phyloP scores from a whole-genome alignment of 2,113 vertebrate species.

The Lucifuga dentata region DNA sequence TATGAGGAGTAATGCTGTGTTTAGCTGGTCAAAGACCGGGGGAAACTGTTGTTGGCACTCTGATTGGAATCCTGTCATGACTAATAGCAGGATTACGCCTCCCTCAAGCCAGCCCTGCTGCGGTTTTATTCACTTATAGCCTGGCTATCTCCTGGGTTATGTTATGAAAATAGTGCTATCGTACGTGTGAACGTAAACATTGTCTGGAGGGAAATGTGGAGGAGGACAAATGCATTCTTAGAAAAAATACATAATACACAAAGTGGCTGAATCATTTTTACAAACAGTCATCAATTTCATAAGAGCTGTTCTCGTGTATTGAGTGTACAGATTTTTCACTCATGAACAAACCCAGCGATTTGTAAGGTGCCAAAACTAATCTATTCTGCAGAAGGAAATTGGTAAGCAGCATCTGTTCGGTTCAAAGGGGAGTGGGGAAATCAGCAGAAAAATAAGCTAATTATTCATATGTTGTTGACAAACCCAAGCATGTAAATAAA shows the following conservation, averaged over 20 bases:
- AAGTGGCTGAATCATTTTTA: slow-evolving; percentile 31
- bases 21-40: slow-evolving; percentile 35
- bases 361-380: slow-evolving; percentile 68
- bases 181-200: slow-evolving; percentile 45
- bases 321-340: slow-evolving; percentile 45
- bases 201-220: slow-evolving; percentile 16
- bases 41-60: slow-evolving; percentile 23
- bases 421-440: slow-evolving; percentile 46
- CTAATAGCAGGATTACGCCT: slow-evolving; percentile 63
- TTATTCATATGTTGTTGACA: slow-evolving; percentile 38
- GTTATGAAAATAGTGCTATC: slow-evolving; percentile 14
- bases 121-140: slow-evolving; percentile 52
- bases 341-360: slow-evolving; percentile 58
- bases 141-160: slow-evolving; percentile 32
- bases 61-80: slow-evolving; percentile 59
- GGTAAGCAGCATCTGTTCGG: slow-evolving; percentile 53
- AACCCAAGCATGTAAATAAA: slow-evolving; percentile 35
- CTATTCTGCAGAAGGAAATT: slow-evolving; percentile 73
- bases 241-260: neutral
- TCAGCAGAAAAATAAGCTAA: slow-evolving; percentile 45
- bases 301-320: slow-evolving; percentile 34
- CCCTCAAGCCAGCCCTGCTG: slow-evolving; percentile 23
- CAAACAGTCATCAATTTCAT: slow-evolving; percentile 28
- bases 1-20: slow-evolving; percentile 13
- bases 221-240: slow-evolving; percentile 11